Percentiles rank a stretch among this genome's conserved stretches.
These are phyloP conservation scores for Argyresthia goedartella DNA, from an alignment of 2,888 invertebrate species.

Conservation along the genomic window DNA sequence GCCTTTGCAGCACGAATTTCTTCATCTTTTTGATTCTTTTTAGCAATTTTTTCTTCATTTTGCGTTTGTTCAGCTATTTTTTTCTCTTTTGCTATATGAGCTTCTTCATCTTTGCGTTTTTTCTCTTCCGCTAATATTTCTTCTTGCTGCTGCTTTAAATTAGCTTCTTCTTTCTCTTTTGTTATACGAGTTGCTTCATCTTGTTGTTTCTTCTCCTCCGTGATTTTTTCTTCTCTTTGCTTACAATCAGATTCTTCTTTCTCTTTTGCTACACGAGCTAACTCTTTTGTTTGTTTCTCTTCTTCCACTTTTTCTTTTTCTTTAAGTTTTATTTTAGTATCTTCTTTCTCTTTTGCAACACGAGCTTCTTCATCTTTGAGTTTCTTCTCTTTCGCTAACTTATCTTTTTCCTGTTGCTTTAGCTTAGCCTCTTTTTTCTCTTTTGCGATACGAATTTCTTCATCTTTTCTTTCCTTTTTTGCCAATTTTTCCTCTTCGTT, in stretches of 20 bases:
- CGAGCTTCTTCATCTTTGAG: slow-evolving; percentile 7
- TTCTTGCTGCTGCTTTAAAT: too few relatives aligned
- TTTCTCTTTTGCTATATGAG: slow-evolving; percentile 12
- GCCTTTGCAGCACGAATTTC: too few relatives aligned
- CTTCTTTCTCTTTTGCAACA: slow-evolving; percentile 14
- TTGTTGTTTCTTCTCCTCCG: slow-evolving; percentile 4
- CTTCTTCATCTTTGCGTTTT: slow-evolving; percentile 9
- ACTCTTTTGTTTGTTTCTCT: too few relatives aligned
- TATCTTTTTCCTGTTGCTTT: too few relatives aligned
- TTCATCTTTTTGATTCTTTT: too few relatives aligned
- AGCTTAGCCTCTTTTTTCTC: too few relatives aligned
- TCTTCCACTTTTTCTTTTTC: neutral
- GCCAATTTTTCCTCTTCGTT: slow-evolving; percentile 5
- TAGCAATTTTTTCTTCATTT: too few relatives aligned
- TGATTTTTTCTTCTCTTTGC: slow-evolving; percentile 5
- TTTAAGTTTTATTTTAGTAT: neutral
- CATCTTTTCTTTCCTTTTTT: slow-evolving; percentile 7
- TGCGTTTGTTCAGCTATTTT: too few relatives aligned
- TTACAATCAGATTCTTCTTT: neutral
- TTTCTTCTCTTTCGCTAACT: slow-evolving; percentile 6
- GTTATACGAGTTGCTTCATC: neutral
- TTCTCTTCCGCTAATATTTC: neutral
- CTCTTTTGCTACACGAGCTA: neutral
- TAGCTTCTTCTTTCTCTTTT: too few relatives aligned
- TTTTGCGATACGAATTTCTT: neutral